These are phyloP conservation scores for Camelus dromedarius DNA, from an alignment of 2,113 vertebrate species.

Conservation along the genomic window DNA sequence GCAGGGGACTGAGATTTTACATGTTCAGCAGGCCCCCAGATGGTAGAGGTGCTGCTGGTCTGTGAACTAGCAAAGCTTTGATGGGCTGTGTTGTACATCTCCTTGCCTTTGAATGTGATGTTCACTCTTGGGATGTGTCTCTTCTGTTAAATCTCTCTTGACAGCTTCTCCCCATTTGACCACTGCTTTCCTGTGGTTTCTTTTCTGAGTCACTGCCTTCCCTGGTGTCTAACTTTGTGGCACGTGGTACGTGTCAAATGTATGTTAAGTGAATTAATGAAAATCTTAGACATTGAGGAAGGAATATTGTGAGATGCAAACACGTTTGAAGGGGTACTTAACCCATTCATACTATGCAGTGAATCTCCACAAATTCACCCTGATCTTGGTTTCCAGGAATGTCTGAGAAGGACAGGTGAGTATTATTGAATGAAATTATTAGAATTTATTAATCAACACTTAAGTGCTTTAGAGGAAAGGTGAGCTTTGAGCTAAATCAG, in stretches of 20 bases:
- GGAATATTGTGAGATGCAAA: constrained; percentile 3
- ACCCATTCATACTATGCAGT: background rate
- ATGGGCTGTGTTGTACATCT: background rate
- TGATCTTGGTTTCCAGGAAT: background rate
- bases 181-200: background rate
- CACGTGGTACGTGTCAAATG: background rate
- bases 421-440: background rate
- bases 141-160: background rate
- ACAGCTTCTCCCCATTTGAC: background rate
- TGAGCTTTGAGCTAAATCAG: background rate
- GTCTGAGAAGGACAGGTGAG: background rate
- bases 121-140: background rate
- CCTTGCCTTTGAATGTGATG: background rate
- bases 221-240: background rate
- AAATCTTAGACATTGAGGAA: background rate
- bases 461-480: background rate
- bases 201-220: background rate
- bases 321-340: background rate
- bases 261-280: background rate
- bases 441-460: background rate
- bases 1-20: background rate
- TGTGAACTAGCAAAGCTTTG: background rate
- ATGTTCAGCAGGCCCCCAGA: background rate
- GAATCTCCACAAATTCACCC: background rate
- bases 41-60: background rate